Conservation (phyloP, 2,113 vertebrate species). For the Platycercus adscitus region DNA sequence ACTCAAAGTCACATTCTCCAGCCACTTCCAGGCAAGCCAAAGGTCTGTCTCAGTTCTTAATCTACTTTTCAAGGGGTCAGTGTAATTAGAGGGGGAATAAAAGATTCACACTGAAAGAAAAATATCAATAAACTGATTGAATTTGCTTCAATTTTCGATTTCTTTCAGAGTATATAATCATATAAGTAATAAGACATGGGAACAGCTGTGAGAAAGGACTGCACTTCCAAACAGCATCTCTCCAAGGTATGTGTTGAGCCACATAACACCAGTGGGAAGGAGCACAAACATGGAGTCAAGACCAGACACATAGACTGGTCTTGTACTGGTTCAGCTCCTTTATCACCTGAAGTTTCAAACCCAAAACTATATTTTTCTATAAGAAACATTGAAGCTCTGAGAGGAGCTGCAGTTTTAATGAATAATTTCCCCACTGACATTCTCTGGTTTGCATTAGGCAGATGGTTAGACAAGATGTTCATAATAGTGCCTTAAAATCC, state of each 20-base stretch:
- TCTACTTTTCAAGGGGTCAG: neutral
- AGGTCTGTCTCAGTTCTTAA: neutral
- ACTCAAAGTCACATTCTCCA: neutral
- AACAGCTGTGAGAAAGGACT: neutral
- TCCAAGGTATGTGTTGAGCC: neutral
- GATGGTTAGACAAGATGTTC: conserved; percentile 38
- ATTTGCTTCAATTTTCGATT: neutral
- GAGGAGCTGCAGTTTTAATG: neutral
- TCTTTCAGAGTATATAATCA: neutral
- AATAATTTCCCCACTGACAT: conserved; percentile 35
- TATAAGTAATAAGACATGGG: neutral
- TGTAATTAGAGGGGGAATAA: neutral
- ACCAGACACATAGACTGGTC: neutral
- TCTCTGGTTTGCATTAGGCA: conserved; percentile 31
- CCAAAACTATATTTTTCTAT: neutral
- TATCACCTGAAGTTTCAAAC: neutral
- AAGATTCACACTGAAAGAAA: neutral
- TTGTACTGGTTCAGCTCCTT: neutral
- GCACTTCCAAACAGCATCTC: neutral
- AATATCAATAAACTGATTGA: neutral
- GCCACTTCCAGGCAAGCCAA: neutral
- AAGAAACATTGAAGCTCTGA: conserved; percentile 9
- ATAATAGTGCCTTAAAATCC: conserved; percentile 12
- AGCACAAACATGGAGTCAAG: neutral
- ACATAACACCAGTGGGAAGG: neutral